Evolutionary conservation across 2,888 invertebrate species (phyloP), one percentile per base, ranked within the genome.

Genomic region (Thereva unica): DNA sequence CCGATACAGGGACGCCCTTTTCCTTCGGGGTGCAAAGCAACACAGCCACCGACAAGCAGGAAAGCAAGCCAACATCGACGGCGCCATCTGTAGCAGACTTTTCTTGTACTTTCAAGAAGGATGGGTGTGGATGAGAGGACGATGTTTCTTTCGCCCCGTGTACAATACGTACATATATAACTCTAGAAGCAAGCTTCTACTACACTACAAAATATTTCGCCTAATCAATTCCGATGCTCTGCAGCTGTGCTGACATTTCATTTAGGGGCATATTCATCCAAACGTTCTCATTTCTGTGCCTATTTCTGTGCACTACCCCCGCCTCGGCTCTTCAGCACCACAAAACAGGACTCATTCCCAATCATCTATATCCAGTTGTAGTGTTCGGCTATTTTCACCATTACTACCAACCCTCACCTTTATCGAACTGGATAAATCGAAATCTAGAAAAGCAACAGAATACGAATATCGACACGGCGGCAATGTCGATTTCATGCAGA

Each of bases 171-270:
- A 23, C 23, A 2, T 23, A 23, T 23, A 23, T 23, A 23, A 23
- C 23, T n/a, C n/a, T 37, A 40, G 34, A 47, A 47, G 23, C 8
- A 41, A 49, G 38, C 41, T 40, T 49, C 38, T 50, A 50, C 50
- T 41, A 12, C 54, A 47, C 45, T 47, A 38, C 10, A 55, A 54
- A 64, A 55, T 64, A 64, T 64, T 64, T 64, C 34, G 64, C 54
- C 64, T 64, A 64, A 64, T 64, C 64, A 64, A 64, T 55, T 64
- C 38, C 54, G 55, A 64, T 64, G 47, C 45, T 64, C 38, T 47
- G 47, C 64, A 64, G 54, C 64, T 64, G 64, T 64, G 64, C 64
- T 64, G 64, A 64, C 64, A 64, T 64, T 64, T 64, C 64, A 64
- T 64, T 64, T 64, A 64, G 50, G 50, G n/a, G 40, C 40, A 50